Conservation (phyloP, 2,113 vertebrate species). For the Camelus bactrianus region DNA sequence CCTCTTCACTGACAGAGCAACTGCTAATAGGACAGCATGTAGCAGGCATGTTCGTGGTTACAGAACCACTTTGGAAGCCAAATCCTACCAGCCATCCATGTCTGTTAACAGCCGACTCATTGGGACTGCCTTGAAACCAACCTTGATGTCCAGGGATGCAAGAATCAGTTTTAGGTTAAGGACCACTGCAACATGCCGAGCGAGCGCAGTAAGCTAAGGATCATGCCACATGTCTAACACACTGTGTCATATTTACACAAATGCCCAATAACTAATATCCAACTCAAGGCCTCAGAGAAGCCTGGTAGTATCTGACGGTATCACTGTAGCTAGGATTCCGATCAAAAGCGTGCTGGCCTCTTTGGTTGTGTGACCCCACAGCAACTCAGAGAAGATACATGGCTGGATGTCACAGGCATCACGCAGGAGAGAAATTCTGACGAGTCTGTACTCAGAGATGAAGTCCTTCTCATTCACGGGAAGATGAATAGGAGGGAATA, state of each 20-base stretch:
- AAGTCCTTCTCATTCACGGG: background rate
- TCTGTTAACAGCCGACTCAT: background rate
- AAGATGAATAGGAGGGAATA: background rate
- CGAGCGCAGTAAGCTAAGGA: no score
- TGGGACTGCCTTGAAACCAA: background rate
- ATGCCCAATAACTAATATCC: background rate
- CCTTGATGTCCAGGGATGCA: background rate
- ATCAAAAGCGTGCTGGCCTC: background rate
- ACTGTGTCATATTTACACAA: background rate
- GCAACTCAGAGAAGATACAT: background rate
- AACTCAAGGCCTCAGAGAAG: background rate
- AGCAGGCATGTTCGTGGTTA: accelerated
- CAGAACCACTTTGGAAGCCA: background rate
- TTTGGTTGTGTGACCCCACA: background rate
- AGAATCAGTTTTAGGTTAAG: background rate
- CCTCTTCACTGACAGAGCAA: background rate
- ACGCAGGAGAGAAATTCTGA: background rate
- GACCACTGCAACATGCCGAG: background rate
- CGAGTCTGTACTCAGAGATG: background rate
- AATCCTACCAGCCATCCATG: background rate
- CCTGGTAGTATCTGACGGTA: background rate
- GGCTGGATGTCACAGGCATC: background rate
- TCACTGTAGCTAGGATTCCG: background rate
- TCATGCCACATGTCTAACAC: accelerated
- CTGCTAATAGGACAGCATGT: accelerated